Conservation (phyloP, 2,797 vertebrate genomes). For the Phalanger gymnotis region DNA sequence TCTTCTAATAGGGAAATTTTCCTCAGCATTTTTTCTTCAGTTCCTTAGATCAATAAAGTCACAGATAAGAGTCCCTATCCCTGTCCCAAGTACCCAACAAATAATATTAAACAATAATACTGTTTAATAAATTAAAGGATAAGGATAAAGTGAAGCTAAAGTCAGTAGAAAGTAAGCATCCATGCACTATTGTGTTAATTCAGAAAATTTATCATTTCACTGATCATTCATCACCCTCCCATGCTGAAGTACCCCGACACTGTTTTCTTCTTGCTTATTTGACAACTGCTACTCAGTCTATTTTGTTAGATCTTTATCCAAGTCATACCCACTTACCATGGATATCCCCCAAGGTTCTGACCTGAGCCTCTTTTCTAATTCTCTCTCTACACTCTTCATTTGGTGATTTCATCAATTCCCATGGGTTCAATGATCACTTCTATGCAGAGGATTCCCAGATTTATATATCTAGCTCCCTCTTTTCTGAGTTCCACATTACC, state of each 20-base stretch:
- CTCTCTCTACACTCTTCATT: background rate
- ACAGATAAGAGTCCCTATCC: background rate
- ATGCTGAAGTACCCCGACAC: background rate
- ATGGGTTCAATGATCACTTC: background rate
- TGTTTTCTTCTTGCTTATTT: background rate
- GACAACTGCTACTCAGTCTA: background rate
- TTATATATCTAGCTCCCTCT: background rate
- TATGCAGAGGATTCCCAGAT: background rate
- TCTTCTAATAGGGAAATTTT: background rate
- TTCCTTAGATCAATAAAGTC: too few relatives aligned
- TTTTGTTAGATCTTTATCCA: background rate
- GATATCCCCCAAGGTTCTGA: background rate
- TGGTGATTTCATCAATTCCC: background rate
- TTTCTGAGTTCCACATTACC: background rate
- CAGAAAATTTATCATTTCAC: conserved; percentile 6
- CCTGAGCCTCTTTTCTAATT: background rate
- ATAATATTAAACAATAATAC: background rate
- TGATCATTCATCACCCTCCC: background rate
- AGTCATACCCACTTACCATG: background rate
- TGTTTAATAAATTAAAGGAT: background rate
- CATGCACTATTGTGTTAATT: background rate
- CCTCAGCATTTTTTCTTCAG: too few relatives aligned
- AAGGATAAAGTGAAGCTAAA: background rate
- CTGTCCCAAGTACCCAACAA: background rate
- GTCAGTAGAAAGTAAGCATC: background rate